Conservation (phyloP, 2,113 vertebrate species). For the Pithys albifrons region DNA sequence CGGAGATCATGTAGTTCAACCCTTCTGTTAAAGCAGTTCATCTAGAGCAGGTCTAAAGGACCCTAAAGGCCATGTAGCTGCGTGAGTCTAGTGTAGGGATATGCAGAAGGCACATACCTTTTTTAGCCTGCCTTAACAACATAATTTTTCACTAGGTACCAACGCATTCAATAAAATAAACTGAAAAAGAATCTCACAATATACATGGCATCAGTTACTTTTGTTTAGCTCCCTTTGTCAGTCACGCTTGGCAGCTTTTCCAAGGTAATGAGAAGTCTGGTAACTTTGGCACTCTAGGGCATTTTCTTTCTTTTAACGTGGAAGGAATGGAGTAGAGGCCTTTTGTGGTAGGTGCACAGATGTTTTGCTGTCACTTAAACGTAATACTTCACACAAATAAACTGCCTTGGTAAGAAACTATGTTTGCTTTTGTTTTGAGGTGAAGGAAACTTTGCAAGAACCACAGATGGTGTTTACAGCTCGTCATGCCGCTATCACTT, state of each 20-base stretch:
- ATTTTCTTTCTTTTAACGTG: background rate
- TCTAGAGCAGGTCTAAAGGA: background rate
- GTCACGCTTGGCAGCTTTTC: background rate
- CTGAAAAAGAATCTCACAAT: background rate
- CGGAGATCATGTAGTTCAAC: background rate
- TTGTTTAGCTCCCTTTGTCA: constrained; percentile 17
- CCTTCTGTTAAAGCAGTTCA: background rate
- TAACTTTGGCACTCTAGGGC: background rate
- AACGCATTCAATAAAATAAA: background rate
- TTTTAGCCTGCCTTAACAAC: background rate
- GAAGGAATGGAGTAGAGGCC: background rate
- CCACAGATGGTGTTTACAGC: constrained; percentile 69
- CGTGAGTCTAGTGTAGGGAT: fast-evolving
- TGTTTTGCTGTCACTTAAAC: constrained; percentile 47
- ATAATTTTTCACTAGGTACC: background rate
- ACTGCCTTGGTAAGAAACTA: constrained; percentile 46
- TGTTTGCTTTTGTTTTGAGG: constrained; percentile 67
- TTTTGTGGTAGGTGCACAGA: constrained; percentile 23
- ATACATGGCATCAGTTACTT: background rate
- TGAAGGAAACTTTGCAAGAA: constrained; percentile 56
- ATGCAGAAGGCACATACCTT: background rate
- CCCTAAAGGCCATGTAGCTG: background rate
- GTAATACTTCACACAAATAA: constrained; percentile 27
- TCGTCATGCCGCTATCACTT: constrained; percentile 32
- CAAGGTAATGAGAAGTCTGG: background rate